Evolutionary conservation across 2,888 invertebrate species (phyloP), one percentile per base, ranked within the genome.

Genomic region (Dynastes hyllus): DNA sequence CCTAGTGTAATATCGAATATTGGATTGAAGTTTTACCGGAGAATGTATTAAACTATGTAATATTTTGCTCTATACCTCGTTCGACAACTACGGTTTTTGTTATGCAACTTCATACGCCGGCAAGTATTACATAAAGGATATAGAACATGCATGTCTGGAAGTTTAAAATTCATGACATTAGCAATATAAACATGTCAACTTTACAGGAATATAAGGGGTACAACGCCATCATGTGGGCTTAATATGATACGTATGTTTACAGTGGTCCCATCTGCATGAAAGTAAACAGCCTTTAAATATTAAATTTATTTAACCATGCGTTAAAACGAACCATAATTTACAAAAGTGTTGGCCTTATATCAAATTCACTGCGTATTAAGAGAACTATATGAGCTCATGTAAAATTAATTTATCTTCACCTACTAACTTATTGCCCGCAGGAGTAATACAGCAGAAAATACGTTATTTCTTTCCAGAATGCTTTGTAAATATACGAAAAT

Each of bases 211-310:
- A 69, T 50, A 69, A 8, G 32, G 27, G n/a, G 13, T 61, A 29
- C 66, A 2, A n/a, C 40, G n/a, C 32, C 9, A 5, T 37, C 32
- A 37, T 45, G 50, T 27, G 8, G 32, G 63, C 6, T 11, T 22
- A 69, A 51, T 27, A 51, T 58, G n/a, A 58, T 58, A 27, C 22
- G 45, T 37, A 40, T 40, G 69, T 50, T 69, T 51, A 51, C 69
- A 32, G 69, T 51, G 50, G 69, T 51, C 69, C 27, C 69, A 69
- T 69, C 13, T 69, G 69, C 51, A 27, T 50, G 69, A 51, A 69
- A 69, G 51, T 69, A 22, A 63, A 63, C 5, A 29, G 53, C 51
- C 29, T 51, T 69, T 69, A 69, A 69, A 69, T 69, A 69, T 69
- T 69, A 50, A 69, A 69, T 51, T 69, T 51, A 27, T 69, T 51